Conservation (phyloP, 2,888 invertebrate species). For the Sylvicola cinctus region DNA sequence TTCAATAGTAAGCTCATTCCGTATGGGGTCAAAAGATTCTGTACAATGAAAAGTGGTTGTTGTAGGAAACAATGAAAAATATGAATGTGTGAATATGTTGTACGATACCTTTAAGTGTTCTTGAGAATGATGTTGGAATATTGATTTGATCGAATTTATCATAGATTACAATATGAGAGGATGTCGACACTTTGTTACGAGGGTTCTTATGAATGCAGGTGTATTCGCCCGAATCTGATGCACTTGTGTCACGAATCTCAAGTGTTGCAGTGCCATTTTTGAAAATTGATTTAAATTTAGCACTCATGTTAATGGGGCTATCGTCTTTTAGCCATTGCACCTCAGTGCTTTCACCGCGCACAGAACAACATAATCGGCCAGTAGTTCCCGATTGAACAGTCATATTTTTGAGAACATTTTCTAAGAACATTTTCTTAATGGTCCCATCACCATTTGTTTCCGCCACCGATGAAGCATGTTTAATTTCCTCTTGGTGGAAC, state of each 20-base stretch:
- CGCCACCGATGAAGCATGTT: not conserved
- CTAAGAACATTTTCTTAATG: slow-evolving; percentile 50
- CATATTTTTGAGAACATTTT: slow-evolving; percentile 51
- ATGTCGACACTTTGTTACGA: slow-evolving; percentile 43
- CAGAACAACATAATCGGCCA: slow-evolving; percentile 58
- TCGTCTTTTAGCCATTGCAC: slow-evolving; percentile 58
- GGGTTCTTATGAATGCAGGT: slow-evolving; percentile 55
- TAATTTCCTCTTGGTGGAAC: not conserved
- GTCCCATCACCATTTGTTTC: slow-evolving; percentile 20
- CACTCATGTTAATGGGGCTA: slow-evolving; percentile 26
- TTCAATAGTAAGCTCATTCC: slow-evolving; percentile 25
- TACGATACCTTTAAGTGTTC: slow-evolving; percentile 3
- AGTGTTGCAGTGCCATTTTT: slow-evolving; percentile 48
- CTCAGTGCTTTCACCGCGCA: slow-evolving; percentile 46
- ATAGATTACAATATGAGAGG: slow-evolving; percentile 47
- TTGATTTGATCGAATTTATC: slow-evolving; percentile 15
- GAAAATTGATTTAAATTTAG: slow-evolving; percentile 31
- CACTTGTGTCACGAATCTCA: slow-evolving; percentile 45
- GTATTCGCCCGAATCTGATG: slow-evolving; percentile 56
- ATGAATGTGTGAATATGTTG: slow-evolving; percentile 1
- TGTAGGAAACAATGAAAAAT: slow-evolving; percentile 1
- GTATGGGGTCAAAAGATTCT: slow-evolving; percentile 42
- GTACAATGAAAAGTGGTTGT: slow-evolving; percentile 10
- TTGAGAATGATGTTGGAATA: slow-evolving; percentile 1
- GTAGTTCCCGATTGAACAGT: slow-evolving; percentile 51